Evolutionary conservation across 1,140 invertebrate genomes (phyloP).

Genomic region (Drosophila pandora): DNA sequence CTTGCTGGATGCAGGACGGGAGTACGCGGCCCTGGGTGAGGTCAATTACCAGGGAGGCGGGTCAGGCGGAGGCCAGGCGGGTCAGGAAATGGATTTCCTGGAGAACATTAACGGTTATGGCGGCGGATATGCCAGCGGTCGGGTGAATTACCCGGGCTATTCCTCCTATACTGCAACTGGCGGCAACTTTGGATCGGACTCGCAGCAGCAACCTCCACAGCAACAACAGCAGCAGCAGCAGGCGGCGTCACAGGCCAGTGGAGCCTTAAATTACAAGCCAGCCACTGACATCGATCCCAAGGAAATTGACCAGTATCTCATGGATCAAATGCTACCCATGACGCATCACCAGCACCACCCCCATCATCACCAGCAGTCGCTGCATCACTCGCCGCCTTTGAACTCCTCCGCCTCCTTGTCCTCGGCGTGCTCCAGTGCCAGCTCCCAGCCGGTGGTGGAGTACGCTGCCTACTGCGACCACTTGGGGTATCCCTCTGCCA

Average conservation of each 20-base stretch:
- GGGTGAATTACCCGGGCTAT: conserved; percentile 45
- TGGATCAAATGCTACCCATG: conserved; percentile 81
- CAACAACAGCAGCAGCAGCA: conserved; percentile 10
- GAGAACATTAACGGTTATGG: conserved; percentile 62
- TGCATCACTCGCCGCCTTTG: conserved; percentile 58
- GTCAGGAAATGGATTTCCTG: conserved; percentile 69
- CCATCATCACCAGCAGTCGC: conserved; percentile 7
- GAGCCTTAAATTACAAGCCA: conserved; percentile 77
- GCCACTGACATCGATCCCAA: conserved; percentile 80
- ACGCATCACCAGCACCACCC: conserved; percentile 45
- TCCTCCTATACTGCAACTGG: conserved; percentile 52
- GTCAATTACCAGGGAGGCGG: conserved; percentile 48
- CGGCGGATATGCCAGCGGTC: conserved; percentile 40
- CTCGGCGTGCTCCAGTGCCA: conserved; percentile 72
- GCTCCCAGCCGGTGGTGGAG: conserved; percentile 63
- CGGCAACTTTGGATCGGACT: conserved; percentile 19
- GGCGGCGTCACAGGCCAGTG: conserved; percentile 66
- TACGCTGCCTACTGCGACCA: conserved; percentile 65
- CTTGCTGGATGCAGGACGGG: conserved; percentile 62
- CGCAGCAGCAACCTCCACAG: conserved; percentile 19
- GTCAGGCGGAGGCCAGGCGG: conserved; percentile 4
- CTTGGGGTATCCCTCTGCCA: conserved; percentile 43
- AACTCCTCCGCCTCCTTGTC: conserved; percentile 72
- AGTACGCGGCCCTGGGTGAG: conserved; percentile 70
- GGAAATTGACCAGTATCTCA: conserved; percentile 84